Conservation (phyloP, 1,140 invertebrate species). For the Drosophila ogumai region DNA sequence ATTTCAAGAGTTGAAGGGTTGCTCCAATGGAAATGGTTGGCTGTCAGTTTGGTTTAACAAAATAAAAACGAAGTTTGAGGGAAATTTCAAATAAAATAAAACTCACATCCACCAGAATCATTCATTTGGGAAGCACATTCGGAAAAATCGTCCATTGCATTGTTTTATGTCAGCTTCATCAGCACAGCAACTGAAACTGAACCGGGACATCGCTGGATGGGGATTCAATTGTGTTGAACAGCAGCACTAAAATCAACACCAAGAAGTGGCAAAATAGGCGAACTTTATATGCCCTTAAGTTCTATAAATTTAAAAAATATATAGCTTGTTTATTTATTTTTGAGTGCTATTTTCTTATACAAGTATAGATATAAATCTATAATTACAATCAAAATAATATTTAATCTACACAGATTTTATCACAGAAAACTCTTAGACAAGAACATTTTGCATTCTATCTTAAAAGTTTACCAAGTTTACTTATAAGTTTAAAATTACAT, state of each 20-base stretch:
- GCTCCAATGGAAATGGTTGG: constrained; percentile 25
- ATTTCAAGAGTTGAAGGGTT: constrained; percentile 9
- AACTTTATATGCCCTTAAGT: constrained; percentile 13
- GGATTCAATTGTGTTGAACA: constrained; percentile 57
- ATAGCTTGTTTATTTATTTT: too few species aligned
- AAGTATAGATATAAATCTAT: too few species aligned
- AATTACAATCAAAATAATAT: too few species aligned
- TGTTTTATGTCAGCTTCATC: constrained; percentile 80
- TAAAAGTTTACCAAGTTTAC: too few species aligned
- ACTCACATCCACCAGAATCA: constrained; percentile 34
- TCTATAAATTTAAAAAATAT: too few species aligned
- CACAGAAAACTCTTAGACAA: too few species aligned
- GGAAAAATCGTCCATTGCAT: constrained; percentile 61
- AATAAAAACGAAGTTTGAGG: constrained; percentile 2
- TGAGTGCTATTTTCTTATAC: too few species aligned
- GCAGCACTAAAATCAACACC: constrained; percentile 42
- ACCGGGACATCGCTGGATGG: constrained; percentile 46
- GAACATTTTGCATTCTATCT: too few species aligned
- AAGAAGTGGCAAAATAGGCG: not conserved
- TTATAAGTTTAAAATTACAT: too few species aligned
- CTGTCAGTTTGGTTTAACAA: constrained; percentile 65
- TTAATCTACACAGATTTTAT: not conserved
- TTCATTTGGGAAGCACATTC: constrained; percentile 64
- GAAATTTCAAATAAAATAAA: constrained; percentile 34
- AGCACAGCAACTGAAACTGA: constrained; percentile 45